A percentile compares a stretch with the other conserved stretches of the same genome.
Evolutionary conservation across 2,888 invertebrate species (phyloP).

Genomic region (Macaria liturata): DNA sequence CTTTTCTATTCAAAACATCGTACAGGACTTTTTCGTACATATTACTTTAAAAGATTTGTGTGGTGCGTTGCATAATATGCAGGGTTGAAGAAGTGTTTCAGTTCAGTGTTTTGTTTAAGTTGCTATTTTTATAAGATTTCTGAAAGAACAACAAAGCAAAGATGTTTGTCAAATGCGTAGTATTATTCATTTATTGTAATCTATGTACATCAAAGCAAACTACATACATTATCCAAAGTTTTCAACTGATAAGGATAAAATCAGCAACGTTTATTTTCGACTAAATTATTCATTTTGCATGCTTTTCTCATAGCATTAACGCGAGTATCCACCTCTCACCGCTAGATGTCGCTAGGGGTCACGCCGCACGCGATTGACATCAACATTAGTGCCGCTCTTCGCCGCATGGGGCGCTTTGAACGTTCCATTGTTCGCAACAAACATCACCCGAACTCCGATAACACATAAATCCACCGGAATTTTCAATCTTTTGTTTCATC

Average conservation of each 20-base stretch:
- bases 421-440: slow-evolving; percentile 69
- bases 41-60: slow-evolving; percentile 39
- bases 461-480: slow-evolving; percentile 78
- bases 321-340: slow-evolving; percentile 60
- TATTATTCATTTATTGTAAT: too few species aligned
- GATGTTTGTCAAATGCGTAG: too few species aligned
- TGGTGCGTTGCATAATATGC: slow-evolving; percentile 9
- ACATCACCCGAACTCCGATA: slow-evolving; percentile 76
- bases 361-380: slow-evolving; percentile 23
- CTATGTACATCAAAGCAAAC: too few species aligned
- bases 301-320: background rate
- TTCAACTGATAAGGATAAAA: too few species aligned
- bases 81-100: too few species aligned
- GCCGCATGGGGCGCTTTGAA: slow-evolving; percentile 81
- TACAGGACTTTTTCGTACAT: slow-evolving; percentile 64
- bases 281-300: too few species aligned
- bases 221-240: too few species aligned
- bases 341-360: slow-evolving; percentile 71
- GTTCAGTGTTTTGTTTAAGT: too few species aligned
- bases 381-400: slow-evolving; percentile 54
- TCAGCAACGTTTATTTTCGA: too few species aligned
- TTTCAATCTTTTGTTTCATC: slow-evolving; percentile 81
- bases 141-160: too few species aligned
- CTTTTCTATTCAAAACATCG: slow-evolving; percentile 62
- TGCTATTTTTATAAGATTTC: too few species aligned